Conservation (phyloP, 2,888 invertebrate genomes). For the Plebejus melissa region DNA sequence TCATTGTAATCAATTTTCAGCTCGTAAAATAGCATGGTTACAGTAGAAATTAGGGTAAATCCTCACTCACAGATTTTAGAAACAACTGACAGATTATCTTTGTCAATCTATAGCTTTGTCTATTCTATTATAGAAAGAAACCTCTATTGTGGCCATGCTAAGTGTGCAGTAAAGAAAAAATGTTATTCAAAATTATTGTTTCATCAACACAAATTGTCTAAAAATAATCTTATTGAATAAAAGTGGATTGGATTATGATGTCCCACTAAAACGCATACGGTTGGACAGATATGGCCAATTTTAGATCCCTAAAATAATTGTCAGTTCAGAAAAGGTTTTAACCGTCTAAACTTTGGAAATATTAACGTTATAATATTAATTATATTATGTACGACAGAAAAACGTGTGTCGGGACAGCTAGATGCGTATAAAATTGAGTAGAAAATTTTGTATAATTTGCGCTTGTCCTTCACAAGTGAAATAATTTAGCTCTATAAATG, state of each 20-base stretch:
- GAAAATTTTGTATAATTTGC: not conserved
- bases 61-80: not conserved
- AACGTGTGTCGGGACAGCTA: not conserved
- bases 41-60: not conserved
- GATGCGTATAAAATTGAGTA: slow-evolving; percentile 1
- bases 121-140: not conserved
- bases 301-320: not conserved
- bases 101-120: not conserved
- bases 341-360: not conserved
- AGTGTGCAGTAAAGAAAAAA: not conserved
- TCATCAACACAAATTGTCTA: too few relatives aligned
- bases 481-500: slow-evolving; percentile 2
- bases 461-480: slow-evolving; percentile 12
- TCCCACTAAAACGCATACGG: too few relatives aligned
- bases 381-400: not conserved
- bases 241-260: too few relatives aligned
- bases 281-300: not conserved
- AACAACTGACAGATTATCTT: not conserved
- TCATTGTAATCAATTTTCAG: not conserved
- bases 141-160: not conserved
- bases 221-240: too few relatives aligned
- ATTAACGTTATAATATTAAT: not conserved
- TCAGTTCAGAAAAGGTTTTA: not conserved
- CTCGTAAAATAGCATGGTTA: not conserved
- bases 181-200: not conserved